phyloP scores from a whole-genome alignment of 2,888 invertebrate species.

The Agrotis puta region DNA sequence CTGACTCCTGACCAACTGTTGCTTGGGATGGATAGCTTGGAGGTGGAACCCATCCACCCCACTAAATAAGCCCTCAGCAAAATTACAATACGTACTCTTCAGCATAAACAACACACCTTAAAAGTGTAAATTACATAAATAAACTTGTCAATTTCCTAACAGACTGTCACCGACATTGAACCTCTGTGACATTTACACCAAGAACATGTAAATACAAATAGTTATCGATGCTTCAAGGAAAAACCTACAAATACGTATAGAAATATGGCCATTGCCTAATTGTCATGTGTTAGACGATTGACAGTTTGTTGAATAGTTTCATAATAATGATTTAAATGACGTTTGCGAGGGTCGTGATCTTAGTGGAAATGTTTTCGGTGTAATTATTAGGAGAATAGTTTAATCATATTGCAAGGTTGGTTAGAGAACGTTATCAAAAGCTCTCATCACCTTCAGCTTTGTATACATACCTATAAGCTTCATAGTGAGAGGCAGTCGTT shows the following conservation, averaged over 20 bases:
- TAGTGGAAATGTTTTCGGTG: not conserved
- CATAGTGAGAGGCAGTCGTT: no score
- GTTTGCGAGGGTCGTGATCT: constrained; percentile 25
- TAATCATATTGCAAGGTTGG: constrained; percentile 16
- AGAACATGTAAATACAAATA: constrained; percentile 45
- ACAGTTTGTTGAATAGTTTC: constrained; percentile 42
- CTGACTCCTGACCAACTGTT: no score
- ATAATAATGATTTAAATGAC: constrained; percentile 15
- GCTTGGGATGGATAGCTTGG: no score
- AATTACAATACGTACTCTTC: not conserved
- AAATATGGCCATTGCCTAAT: constrained; percentile 42
- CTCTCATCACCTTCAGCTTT: not conserved
- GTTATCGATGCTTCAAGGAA: constrained; percentile 61
- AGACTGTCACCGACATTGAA: constrained; percentile 69
- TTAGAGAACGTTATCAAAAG: not conserved
- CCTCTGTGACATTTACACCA: constrained; percentile 63
- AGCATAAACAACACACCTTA: not conserved
- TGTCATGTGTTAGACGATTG: constrained; percentile 39
- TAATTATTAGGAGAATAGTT: not conserved
- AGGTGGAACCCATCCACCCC: no score
- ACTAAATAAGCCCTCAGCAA: not conserved
- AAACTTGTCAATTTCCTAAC: constrained; percentile 53
- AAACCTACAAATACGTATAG: constrained; percentile 37
- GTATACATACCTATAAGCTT: no score
- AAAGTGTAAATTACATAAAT: constrained; percentile 20